Conservation (phyloP, 1,140 invertebrate species). For the Lepidurus packardi region DNA sequence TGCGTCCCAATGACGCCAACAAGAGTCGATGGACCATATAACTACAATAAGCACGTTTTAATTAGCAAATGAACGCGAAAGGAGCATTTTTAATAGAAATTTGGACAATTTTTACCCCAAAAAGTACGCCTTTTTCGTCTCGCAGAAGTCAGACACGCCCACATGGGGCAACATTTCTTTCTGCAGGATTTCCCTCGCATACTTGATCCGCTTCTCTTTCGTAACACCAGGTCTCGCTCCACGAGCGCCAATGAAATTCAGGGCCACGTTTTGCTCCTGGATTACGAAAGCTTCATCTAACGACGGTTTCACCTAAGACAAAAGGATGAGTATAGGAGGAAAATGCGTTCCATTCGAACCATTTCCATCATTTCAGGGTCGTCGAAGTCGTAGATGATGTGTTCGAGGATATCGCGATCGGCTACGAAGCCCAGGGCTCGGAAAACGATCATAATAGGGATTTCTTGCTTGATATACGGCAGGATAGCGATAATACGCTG, state of each 20-base stretch:
- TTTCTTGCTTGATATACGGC: constrained; percentile 98
- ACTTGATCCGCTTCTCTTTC: constrained; percentile 97
- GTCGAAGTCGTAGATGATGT: constrained; percentile 98
- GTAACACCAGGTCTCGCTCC: constrained; percentile 95
- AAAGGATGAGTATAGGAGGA: neutral
- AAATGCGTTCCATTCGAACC: constrained; percentile 49
- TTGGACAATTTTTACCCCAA: constrained; percentile 56
- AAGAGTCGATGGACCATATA: constrained; percentile 98
- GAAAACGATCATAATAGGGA: constrained; percentile 99
- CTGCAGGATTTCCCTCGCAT: constrained; percentile 96
- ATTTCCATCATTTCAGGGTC: constrained; percentile 99
- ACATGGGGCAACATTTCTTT: constrained; percentile 99
- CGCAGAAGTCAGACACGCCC: constrained; percentile 97
- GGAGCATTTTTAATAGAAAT: constrained; percentile 27
- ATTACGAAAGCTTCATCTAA: constrained; percentile 99
- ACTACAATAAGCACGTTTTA: constrained; percentile 44
- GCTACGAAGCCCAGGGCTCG: constrained; percentile 94
- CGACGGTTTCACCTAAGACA: constrained; percentile 71
- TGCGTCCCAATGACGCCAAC: constrained; percentile 83
- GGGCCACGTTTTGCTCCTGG: constrained; percentile 95
- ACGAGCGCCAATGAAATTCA: constrained; percentile 96
- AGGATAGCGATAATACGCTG: constrained; percentile 95
- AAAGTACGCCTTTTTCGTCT: constrained; percentile 98
- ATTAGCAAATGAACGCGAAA: constrained; percentile 34
- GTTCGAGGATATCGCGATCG: constrained; percentile 95